Conservation (phyloP, 2,888 invertebrate species). For the Dilophus febrilis region DNA sequence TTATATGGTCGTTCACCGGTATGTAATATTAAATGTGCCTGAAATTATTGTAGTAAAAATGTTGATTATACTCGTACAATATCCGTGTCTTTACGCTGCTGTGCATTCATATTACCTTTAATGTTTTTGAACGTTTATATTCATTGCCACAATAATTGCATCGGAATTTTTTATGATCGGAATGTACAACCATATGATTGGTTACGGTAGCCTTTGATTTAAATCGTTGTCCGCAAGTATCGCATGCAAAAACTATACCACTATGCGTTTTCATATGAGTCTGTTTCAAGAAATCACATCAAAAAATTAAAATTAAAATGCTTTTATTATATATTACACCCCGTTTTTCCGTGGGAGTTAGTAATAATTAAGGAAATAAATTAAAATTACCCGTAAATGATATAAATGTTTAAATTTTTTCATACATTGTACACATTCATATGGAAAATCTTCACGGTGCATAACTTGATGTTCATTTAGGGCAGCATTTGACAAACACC, state of each 20-base stretch:
- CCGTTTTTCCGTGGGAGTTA: too few species aligned
- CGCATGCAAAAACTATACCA: slow-evolving; percentile 27
- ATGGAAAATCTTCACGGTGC: slow-evolving; percentile 31
- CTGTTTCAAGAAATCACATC: too few species aligned
- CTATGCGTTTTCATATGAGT: slow-evolving; percentile 29
- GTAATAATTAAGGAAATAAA: too few species aligned
- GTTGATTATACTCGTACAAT: too few species aligned
- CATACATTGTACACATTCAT: slow-evolving; percentile 26
- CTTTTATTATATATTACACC: too few species aligned
- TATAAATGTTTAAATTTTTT: slow-evolving; percentile 25
- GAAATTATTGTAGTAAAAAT: slow-evolving; percentile 11
- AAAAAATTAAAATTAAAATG: too few species aligned
- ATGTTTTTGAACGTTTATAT: slow-evolving; percentile 27
- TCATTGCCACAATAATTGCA: slow-evolving; percentile 25
- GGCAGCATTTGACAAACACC: slow-evolving; percentile 31
- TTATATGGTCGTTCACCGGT: slow-evolving; percentile 27
- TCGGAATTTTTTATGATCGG: slow-evolving; percentile 24
- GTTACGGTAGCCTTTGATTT: slow-evolving; percentile 32
- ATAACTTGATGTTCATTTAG: slow-evolving; percentile 32
- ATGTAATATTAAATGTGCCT: slow-evolving; percentile 27
- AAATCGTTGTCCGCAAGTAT: slow-evolving; percentile 26
- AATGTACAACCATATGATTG: slow-evolving; percentile 30
- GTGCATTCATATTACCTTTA: too few species aligned
- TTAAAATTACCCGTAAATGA: slow-evolving; percentile 20
- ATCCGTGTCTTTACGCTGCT: too few species aligned